Percentiles rank a stretch among this genome's conserved stretches.
These are phyloP conservation scores for Phataginus tetradactyla DNA, from an alignment of 2,797 vertebrate species.

Conservation along the genomic window DNA sequence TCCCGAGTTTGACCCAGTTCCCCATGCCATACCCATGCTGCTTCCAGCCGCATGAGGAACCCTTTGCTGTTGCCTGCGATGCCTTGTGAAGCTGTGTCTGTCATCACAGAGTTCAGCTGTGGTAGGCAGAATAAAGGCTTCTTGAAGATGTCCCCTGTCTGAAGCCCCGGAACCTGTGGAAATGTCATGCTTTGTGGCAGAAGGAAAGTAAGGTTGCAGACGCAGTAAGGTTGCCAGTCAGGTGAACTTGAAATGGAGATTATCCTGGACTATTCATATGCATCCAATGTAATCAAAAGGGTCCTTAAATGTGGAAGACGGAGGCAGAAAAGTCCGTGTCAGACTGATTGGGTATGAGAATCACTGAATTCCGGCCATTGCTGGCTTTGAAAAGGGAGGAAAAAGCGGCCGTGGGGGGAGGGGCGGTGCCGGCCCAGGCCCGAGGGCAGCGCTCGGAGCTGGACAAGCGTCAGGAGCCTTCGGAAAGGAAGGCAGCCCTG, in stretches of 20 bases:
- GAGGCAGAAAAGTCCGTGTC: not conserved
- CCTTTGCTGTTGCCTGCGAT: not conserved
- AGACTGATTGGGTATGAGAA: not conserved
- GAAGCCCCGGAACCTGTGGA: not conserved
- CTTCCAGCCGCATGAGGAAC: not conserved
- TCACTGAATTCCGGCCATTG: not conserved
- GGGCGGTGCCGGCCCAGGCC: not conserved
- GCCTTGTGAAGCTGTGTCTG: too few relatives aligned
- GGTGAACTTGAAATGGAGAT: not conserved
- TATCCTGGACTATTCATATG: not conserved
- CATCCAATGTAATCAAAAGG: not conserved
- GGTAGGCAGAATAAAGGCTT: not conserved
- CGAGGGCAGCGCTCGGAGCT: not conserved
- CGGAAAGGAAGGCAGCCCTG: not conserved
- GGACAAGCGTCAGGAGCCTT: not conserved
- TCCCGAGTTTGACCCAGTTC: not conserved
- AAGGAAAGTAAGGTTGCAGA: not conserved
- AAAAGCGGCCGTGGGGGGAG: not conserved
- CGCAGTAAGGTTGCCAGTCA: not conserved
- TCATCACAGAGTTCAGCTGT: not conserved
- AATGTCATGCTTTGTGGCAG: not conserved
- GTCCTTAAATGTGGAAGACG: not conserved
- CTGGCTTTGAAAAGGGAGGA: not conserved
- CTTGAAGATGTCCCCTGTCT: not conserved
- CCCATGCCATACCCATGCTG: not conserved